Evolutionary conservation across 2,888 invertebrate genomes (phyloP).

Genomic region (Sycophila texana): DNA sequence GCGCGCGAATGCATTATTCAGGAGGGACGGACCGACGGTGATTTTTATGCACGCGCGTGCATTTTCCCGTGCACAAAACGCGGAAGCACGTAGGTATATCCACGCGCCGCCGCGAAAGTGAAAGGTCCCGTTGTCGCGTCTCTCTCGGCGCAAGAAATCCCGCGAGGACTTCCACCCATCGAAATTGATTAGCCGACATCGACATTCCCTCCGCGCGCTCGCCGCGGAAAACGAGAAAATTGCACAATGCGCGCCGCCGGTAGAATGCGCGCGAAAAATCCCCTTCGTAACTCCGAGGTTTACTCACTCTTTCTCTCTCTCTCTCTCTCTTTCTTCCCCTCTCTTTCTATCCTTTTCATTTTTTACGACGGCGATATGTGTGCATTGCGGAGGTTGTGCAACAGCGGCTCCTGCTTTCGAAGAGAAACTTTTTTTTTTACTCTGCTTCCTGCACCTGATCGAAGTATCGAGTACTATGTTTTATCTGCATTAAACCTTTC

Average conservation of each 20-base stretch:
- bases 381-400: background rate
- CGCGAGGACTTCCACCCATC: conserved; percentile 37
- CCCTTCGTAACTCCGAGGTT: conserved; percentile 3
- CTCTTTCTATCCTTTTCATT: background rate
- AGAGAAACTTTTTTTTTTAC: too few relatives aligned
- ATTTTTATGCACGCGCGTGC: conserved; percentile 14
- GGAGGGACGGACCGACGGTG: background rate
- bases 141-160: conserved; percentile 27
- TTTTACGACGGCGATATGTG: background rate
- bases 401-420: background rate
- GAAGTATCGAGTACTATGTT: too few relatives aligned
- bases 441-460: too few relatives aligned
- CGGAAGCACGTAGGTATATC: conserved; percentile 30
- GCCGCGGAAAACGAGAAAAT: conserved; percentile 38
- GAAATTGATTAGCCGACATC: conserved; percentile 52
- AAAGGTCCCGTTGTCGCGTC: conserved; percentile 51
- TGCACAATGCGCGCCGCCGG: conserved; percentile 27
- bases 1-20: conserved; percentile 42
- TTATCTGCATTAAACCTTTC: too few relatives aligned
- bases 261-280: conserved; percentile 29
- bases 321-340: conserved; percentile 12
- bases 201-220: background rate
- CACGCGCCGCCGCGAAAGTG: conserved; percentile 49
- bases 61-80: conserved; percentile 5
- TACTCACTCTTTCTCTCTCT: background rate